Percentiles rank a stretch among this genome's conserved stretches.
These are phyloP conservation scores for Bathynomus jamesi DNA, from an alignment of 1,140 invertebrate genomes.

Conservation along the genomic window DNA sequence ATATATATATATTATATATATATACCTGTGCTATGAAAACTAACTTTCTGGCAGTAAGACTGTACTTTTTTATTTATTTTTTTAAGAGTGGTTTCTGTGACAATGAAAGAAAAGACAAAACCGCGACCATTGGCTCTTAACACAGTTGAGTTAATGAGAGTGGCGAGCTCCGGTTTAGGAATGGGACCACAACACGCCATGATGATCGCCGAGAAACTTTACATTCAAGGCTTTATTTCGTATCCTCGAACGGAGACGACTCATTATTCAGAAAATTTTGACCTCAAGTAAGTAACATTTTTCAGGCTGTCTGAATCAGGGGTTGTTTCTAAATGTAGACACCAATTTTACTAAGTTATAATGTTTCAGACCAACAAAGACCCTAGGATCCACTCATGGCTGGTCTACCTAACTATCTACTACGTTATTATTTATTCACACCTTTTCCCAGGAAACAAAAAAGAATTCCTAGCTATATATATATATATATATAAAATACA, in stretches of 20 bases:
- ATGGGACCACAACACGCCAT: constrained; percentile 95
- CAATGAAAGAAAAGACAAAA: constrained; percentile 74
- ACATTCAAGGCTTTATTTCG: constrained; percentile 89
- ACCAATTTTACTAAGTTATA: no score
- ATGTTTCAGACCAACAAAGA: no score
- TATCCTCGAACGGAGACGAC: constrained; percentile 96
- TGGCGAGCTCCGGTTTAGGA: constrained; percentile 84
- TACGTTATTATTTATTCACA: no score
- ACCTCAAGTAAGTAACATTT: constrained; percentile 72
- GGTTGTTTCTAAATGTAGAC: no score
- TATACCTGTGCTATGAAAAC: neutral
- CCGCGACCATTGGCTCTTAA: constrained; percentile 83
- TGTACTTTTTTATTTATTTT: constrained; percentile 43
- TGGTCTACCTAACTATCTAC: no score
- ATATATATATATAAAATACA: no score
- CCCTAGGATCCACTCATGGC: no score
- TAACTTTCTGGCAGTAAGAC: neutral
- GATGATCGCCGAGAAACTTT: constrained; percentile 86
- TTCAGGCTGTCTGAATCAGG: no score
- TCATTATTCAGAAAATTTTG: constrained; percentile 90
- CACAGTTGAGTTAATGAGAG: constrained; percentile 92
- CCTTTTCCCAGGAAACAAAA: no score
- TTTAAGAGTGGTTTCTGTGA: constrained; percentile 62
- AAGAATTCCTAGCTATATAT: no score
- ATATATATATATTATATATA: constrained; percentile 5